These are phyloP conservation scores for Drosophila percnosoma DNA, from an alignment of 2,888 invertebrate species.

Conservation along the genomic window DNA sequence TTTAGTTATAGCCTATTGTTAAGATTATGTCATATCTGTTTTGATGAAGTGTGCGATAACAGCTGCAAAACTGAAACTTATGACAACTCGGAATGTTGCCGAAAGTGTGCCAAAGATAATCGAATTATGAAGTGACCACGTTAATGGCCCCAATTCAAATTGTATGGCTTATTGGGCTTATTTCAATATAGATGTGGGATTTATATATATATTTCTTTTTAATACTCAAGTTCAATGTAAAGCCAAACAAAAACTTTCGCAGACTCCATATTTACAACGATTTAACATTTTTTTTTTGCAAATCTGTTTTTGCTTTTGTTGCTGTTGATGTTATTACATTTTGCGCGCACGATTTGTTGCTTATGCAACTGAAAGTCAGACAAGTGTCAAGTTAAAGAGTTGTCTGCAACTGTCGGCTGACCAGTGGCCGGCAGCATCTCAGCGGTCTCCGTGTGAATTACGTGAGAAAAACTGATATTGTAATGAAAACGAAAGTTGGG, in stretches of 20 bases:
- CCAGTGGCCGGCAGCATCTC: conserved; percentile 29
- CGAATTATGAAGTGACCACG: conserved; percentile 25
- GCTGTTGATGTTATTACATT: conserved; percentile 25
- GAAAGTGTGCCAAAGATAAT: conserved; percentile 41
- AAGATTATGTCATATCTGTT: conserved; percentile 61
- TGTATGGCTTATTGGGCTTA: conserved; percentile 6
- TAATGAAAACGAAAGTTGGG: conserved; percentile 69
- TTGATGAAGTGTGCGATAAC: conserved; percentile 37
- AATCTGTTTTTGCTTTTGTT: conserved; percentile 41
- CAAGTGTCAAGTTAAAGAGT: conserved; percentile 63
- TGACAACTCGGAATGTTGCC: conserved; percentile 25
- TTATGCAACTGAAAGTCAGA: conserved; percentile 49
- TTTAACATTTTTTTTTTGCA: conserved; percentile 12
- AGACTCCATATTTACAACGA: conserved; percentile 9
- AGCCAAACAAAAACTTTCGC: conserved; percentile 51
- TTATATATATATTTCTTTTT: background rate
- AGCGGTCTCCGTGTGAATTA: conserved; percentile 23
- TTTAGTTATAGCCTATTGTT: conserved; percentile 32
- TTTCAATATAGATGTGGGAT: conserved; percentile 13
- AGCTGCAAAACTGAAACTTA: conserved; percentile 24
- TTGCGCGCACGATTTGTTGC: conserved; percentile 46
- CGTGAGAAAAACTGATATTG: conserved; percentile 61
- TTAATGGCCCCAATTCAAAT: conserved; percentile 14
- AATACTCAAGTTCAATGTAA: conserved; percentile 51
- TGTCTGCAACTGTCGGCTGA: conserved; percentile 35